Base-by-base conservation (phyloP, 2,797 vertebrate species). In the Pipistrellus kuhlii region DNA sequence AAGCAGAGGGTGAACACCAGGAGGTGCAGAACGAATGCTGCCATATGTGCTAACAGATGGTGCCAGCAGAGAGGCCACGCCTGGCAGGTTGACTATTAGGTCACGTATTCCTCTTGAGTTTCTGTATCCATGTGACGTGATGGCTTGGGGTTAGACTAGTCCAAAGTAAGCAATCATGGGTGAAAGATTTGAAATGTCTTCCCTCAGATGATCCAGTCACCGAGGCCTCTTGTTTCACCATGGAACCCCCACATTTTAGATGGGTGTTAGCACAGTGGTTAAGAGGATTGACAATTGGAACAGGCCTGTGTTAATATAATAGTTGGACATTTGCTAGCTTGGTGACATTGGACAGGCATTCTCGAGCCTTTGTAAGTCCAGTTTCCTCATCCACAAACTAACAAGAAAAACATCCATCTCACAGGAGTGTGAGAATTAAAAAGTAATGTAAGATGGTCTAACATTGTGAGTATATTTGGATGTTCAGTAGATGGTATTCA, bases 291-390 rank as follows among this genome's bases (percentile, higher is more conserved):
- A 55, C 53, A 55, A 8, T 66, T 86, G 35, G 84, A 73, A 66
- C 20, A 27, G 20, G 9, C 11, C 7, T 78, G 20, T 17, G 46
- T 93, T 92, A 41, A 88, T 93, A 85, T 92, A 41, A 88, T 93
- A 85, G 62, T 87, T 38, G 23, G 59, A 90, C 30, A 66, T 73
- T 66, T 88, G 41, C 66, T 89, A 66, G 21, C 25, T 48, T 15
- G 12, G 35, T 57, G 27, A 85, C 25, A 46, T 41, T 41, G 20
- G 15, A 51, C 6, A 68, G 17, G 6, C 72, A 27, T 32, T 90
- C 51, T 27, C 27, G 55, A 55, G 53, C n/a, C 44, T 78, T 66
- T 94, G n/a, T 44, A 85, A 84, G 83, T 35, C 69, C 3, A 51
- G 5, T 80, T 69, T 83, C 55, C 59, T 93, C 57, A 18, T 77